These are phyloP conservation scores for Camelus dromedarius DNA, from an alignment of 2,113 vertebrate genomes.

Conservation along the genomic window DNA sequence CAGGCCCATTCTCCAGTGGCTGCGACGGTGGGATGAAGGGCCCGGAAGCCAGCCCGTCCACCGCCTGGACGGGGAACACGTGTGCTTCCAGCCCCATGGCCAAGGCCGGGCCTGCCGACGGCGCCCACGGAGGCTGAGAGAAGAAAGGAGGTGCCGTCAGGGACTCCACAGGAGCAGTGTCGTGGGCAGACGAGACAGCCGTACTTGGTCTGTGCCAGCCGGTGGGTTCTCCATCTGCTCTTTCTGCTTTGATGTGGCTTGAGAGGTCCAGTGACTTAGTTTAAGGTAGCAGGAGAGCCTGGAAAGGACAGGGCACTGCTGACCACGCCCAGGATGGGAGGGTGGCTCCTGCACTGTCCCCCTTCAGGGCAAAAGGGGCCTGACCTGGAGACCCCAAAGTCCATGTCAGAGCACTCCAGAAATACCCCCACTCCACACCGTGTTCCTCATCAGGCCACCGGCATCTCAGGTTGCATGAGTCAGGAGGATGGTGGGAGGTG, in stretches of 20 bases:
- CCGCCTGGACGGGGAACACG: not conserved
- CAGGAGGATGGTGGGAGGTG: rapidly evolving
- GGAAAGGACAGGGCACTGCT: rapidly evolving
- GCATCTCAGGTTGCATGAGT: too few relatives aligned
- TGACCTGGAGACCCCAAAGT: too few relatives aligned
- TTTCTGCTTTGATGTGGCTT: not conserved
- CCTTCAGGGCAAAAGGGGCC: not conserved
- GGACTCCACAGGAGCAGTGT: too few relatives aligned
- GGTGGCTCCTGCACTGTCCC: not conserved
- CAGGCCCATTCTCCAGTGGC: not conserved
- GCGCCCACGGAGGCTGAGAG: not conserved
- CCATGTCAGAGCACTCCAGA: not conserved
- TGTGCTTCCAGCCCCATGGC: too few relatives aligned
- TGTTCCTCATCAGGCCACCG: not conserved
- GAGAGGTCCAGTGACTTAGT: not conserved
- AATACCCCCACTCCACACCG: not conserved
- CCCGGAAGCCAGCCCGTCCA: not conserved
- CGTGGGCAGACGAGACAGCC: not conserved
- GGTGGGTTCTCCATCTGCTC: not conserved
- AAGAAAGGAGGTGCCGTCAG: rapidly evolving
- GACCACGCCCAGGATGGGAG: rapidly evolving
- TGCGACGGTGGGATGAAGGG: not conserved
- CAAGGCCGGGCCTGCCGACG: not conserved
- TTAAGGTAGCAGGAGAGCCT: not conserved
- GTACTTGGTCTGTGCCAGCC: not conserved